phyloP scores from a whole-genome alignment of 2,113 vertebrate species.

The Todiramphus saurophagus region DNA sequence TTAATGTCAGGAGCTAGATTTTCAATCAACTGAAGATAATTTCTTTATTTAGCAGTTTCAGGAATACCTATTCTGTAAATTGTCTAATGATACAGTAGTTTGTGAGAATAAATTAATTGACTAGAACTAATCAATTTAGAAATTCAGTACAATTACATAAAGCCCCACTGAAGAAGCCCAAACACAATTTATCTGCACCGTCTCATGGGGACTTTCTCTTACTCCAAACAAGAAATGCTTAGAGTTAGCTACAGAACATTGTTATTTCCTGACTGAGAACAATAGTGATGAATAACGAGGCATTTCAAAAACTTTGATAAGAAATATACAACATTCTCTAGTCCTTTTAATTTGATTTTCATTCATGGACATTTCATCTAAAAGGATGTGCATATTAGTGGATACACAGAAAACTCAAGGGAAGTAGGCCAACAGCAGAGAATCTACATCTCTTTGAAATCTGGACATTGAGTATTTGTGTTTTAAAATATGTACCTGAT shows the following conservation, averaged over 20 bases:
- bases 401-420: neutral
- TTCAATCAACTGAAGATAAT: neutral
- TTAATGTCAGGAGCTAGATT: neutral
- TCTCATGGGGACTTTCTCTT: neutral
- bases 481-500: constrained; percentile 67
- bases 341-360: neutral
- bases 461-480: neutral
- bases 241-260: neutral
- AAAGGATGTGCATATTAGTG: neutral
- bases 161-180: neutral
- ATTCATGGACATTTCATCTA: neutral
- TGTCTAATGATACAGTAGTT: neutral
- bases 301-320: neutral
- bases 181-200: neutral
- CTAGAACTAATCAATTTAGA: neutral
- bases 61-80: neutral
- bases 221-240: neutral
- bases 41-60: neutral
- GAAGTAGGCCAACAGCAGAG: neutral
- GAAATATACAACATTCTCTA: neutral
- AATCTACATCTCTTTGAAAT: neutral
- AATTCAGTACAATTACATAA: neutral
- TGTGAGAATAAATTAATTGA: neutral
- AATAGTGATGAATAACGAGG: neutral
- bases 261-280: neutral